These are phyloP conservation scores for Himalopsyche anomala DNA, from an alignment of 2,888 invertebrate genomes.

Conservation along the genomic window DNA sequence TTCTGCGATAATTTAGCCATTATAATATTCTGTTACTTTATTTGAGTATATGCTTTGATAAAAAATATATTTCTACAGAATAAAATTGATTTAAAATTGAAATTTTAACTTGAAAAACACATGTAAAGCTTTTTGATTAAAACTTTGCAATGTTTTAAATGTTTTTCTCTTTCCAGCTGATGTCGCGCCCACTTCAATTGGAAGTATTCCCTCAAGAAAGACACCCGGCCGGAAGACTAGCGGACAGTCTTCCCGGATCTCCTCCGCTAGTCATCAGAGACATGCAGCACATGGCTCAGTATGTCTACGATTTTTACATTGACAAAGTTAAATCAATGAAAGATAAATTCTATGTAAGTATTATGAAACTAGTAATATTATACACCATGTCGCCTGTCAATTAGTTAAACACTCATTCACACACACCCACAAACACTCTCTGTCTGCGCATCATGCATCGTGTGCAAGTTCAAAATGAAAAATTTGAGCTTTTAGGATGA, in stretches of 20 bases:
- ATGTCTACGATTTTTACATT: conserved; percentile 95
- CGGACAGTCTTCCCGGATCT: conserved; percentile 71
- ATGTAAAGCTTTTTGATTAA: too few relatives aligned
- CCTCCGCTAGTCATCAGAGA: conserved; percentile 83
- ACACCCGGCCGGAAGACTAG: conserved; percentile 83
- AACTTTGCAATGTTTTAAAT: neutral
- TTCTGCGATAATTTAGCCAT: too few relatives aligned
- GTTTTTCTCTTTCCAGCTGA: conserved; percentile 79
- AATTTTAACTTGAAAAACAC: too few relatives aligned
- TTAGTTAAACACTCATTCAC: too few relatives aligned
- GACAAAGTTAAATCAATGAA: conserved; percentile 83
- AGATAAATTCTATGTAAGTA: conserved; percentile 72
- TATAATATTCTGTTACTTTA: too few relatives aligned
- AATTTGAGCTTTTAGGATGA: too few relatives aligned
- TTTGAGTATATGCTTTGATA: too few relatives aligned
- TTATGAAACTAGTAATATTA: conserved; percentile 48
- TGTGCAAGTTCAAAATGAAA: too few relatives aligned
- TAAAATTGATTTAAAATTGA: too few relatives aligned
- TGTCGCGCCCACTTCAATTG: conserved; percentile 87
- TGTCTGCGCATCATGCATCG: too few relatives aligned
- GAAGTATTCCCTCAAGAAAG: conserved; percentile 88
- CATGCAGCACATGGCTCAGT: conserved; percentile 97
- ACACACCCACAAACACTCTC: too few relatives aligned
- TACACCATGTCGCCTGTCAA: neutral
- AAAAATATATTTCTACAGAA: too few relatives aligned